Evolutionary conservation across 2,113 vertebrate genomes (phyloP).

Genomic region (Petrocephalus microphthalmus): DNA sequence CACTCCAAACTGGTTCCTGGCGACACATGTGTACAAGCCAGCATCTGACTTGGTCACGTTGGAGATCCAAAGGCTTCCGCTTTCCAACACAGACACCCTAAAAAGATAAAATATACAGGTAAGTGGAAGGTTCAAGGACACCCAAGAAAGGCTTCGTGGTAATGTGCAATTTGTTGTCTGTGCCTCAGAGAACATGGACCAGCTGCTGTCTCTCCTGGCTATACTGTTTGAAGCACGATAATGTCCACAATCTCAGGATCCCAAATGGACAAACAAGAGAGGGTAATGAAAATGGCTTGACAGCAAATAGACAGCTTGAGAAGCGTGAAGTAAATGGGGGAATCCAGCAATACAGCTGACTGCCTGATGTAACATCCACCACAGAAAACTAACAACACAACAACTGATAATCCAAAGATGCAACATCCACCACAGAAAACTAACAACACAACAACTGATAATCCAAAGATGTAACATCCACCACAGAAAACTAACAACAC

Average conservation of each 20-base stretch:
- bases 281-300: background rate
- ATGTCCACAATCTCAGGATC: background rate
- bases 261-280: background rate
- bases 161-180: background rate
- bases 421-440: no score
- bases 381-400: background rate
- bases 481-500: no score
- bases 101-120: constrained; percentile 20
- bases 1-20: constrained; percentile 85
- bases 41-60: constrained; percentile 82
- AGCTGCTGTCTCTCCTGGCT: background rate
- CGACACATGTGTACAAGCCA: constrained; percentile 85
- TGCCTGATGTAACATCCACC: background rate
- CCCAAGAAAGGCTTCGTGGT: background rate
- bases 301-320: background rate
- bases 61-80: constrained; percentile 82
- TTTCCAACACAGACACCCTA: constrained; percentile 78
- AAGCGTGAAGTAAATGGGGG: background rate
- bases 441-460: no score
- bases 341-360: background rate
- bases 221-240: background rate
- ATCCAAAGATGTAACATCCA: no score
- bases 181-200: background rate
- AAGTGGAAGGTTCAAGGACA: background rate
- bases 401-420: background rate